These are phyloP conservation scores for Vimba vimba DNA, from an alignment of 2,113 vertebrate genomes.

Conservation along the genomic window DNA sequence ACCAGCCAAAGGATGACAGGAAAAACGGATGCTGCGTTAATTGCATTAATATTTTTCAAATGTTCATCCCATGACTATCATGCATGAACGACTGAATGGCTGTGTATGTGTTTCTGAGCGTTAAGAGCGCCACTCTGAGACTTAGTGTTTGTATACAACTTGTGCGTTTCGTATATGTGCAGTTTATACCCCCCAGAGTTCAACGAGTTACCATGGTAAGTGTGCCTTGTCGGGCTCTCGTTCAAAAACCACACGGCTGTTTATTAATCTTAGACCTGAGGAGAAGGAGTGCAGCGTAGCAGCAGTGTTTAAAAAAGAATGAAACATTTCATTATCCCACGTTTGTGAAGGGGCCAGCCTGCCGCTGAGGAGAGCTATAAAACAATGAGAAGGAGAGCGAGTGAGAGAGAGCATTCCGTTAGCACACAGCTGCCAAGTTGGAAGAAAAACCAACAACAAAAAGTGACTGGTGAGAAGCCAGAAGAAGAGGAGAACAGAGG, in stretches of 20 bases:
- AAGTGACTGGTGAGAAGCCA: conserved; percentile 25
- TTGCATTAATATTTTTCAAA: no score
- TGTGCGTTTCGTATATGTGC: not conserved
- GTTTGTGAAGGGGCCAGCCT: conserved; percentile 28
- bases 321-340: conserved; percentile 42
- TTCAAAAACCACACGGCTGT: conserved; percentile 40
- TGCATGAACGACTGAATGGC: not conserved
- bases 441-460: conserved; percentile 55
- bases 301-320: not conserved
- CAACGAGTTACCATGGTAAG: conserved; percentile 21
- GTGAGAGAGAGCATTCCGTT: conserved; percentile 42
- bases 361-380: conserved; percentile 25
- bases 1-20: no score
- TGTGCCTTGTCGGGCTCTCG: conserved; percentile 8
- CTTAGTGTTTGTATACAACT: not conserved
- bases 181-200: not conserved
- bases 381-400: conserved; percentile 8
- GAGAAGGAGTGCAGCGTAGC: conserved; percentile 7
- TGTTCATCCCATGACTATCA: not conserved
- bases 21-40: no score
- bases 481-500: conserved; percentile 4
- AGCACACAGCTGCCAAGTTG: conserved; percentile 41
- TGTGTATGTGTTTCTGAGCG: not conserved
- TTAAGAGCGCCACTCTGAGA: not conserved
- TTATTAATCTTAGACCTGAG: conserved; percentile 28